phyloP scores from a whole-genome alignment of 2,888 invertebrate species.

The Ophion ventricosus region DNA sequence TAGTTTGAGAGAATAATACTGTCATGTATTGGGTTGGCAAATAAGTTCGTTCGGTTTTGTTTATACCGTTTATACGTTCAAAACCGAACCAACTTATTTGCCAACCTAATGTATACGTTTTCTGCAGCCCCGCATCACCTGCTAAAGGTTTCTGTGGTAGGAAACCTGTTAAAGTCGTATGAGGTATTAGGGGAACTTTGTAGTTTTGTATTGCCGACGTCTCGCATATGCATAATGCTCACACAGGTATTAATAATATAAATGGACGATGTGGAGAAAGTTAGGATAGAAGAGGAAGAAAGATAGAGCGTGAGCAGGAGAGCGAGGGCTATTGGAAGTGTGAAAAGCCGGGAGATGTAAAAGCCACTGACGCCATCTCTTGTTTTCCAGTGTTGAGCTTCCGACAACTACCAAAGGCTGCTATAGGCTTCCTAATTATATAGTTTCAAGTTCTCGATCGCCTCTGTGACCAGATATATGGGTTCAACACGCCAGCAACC shows the following conservation, averaged over 20 bases:
- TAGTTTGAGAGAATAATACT: too few species aligned
- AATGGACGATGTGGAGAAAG: neutral
- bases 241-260: neutral
- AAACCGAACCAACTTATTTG: too few species aligned
- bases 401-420: slow-evolving; percentile 26
- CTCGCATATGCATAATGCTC: neutral
- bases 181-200: neutral
- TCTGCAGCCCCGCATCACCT: neutral
- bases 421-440: slow-evolving; percentile 53
- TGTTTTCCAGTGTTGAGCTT: slow-evolving; percentile 23
- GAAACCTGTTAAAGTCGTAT: neutral
- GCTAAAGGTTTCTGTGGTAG: neutral
- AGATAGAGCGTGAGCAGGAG: neutral
- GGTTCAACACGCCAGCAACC: slow-evolving; percentile 10
- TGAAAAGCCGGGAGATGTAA: neutral
- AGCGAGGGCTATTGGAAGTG: neutral
- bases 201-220: neutral
- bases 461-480: neutral
- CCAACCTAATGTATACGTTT: too few species aligned
- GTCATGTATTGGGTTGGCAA: too few species aligned
- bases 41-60: too few species aligned
- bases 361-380: slow-evolving; percentile 4
- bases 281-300: neutral
- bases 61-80: too few species aligned
- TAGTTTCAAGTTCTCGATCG: slow-evolving; percentile 46